Percentiles rank a stretch among this genome's conserved stretches.
phyloP scores from a whole-genome alignment of 2,888 invertebrate species.

The Notodonta ziczac region DNA sequence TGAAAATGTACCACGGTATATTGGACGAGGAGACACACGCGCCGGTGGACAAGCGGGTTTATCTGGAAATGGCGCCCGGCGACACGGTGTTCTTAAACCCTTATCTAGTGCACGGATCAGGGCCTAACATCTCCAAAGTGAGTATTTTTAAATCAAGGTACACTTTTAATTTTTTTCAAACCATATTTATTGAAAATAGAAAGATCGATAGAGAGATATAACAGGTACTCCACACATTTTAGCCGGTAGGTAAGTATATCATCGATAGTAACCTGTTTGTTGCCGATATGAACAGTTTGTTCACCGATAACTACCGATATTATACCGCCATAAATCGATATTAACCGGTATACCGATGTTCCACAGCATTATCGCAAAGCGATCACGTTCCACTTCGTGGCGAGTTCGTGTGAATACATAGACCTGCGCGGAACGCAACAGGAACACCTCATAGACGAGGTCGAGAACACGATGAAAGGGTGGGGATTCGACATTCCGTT shows the following conservation, averaged over 20 bases:
- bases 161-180: too few relatives aligned
- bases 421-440: slow-evolving; percentile 88
- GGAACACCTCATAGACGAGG: slow-evolving; percentile 85
- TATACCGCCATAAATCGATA: too few relatives aligned
- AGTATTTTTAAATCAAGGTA: slow-evolving; percentile 6
- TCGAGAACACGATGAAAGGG: slow-evolving; percentile 74
- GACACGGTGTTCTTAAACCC: slow-evolving; percentile 96
- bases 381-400: slow-evolving; percentile 93
- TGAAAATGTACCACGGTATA: slow-evolving; percentile 88
- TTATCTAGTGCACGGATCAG: slow-evolving; percentile 93
- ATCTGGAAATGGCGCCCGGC: slow-evolving; percentile 92
- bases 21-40: slow-evolving; percentile 70
- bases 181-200: too few relatives aligned
- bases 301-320: too few relatives aligned
- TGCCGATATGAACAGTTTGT: too few relatives aligned
- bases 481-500: slow-evolving; percentile 36
- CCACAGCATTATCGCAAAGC: slow-evolving; percentile 89
- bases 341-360: neutral
- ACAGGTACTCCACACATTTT: too few relatives aligned
- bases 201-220: too few relatives aligned
- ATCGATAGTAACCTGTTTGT: too few relatives aligned
- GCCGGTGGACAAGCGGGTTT: slow-evolving; percentile 60
- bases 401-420: slow-evolving; percentile 88
- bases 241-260: too few relatives aligned
- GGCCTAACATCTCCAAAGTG: slow-evolving; percentile 89